Evolutionary conservation across 1,140 invertebrate genomes (phyloP).

Genomic region (Chlorops oryzae): DNA sequence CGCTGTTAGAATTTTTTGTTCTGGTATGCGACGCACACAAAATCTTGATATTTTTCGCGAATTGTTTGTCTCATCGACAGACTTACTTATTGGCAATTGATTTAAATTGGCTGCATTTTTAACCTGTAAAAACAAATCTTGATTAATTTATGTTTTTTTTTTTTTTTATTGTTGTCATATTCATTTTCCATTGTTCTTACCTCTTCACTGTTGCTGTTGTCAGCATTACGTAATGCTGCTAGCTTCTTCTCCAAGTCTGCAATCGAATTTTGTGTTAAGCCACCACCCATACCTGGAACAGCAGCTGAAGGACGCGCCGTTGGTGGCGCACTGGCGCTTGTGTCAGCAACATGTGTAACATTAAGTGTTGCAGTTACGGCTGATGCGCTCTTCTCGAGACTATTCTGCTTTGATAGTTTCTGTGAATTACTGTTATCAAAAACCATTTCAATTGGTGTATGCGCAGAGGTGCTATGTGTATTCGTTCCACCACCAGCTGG

Average conservation of each 20-base stretch:
- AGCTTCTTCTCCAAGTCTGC: conserved; percentile 44
- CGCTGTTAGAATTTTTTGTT: conserved; percentile 29
- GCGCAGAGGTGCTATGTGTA: conserved; percentile 14
- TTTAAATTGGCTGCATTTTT: background rate
- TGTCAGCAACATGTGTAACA: too few species aligned
- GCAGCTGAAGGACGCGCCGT: background rate
- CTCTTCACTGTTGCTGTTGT: too few species aligned
- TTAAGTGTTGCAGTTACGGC: conserved; percentile 18
- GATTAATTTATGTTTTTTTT: too few species aligned
- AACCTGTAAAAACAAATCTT: background rate
- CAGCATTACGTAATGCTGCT: conserved; percentile 36
- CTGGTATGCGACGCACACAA: conserved; percentile 43
- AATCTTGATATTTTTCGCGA: conserved; percentile 42
- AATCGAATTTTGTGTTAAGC: conserved; percentile 35
- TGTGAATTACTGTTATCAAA: conserved; percentile 5
- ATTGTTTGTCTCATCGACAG: conserved; percentile 24
- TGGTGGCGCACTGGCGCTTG: background rate
- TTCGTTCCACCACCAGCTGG: background rate
- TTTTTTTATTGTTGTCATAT: too few species aligned
- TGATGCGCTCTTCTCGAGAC: conserved; percentile 32
- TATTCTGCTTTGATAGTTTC: conserved; percentile 35
- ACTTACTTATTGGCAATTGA: conserved; percentile 17
- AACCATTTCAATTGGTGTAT: conserved; percentile 16
- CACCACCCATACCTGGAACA: background rate
- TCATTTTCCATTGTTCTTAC: too few species aligned